Evolutionary conservation across 2,797 vertebrate genomes (phyloP), one percentile per base, ranked within the genome.

Genomic region (Gymnothorax reevesii): DNA sequence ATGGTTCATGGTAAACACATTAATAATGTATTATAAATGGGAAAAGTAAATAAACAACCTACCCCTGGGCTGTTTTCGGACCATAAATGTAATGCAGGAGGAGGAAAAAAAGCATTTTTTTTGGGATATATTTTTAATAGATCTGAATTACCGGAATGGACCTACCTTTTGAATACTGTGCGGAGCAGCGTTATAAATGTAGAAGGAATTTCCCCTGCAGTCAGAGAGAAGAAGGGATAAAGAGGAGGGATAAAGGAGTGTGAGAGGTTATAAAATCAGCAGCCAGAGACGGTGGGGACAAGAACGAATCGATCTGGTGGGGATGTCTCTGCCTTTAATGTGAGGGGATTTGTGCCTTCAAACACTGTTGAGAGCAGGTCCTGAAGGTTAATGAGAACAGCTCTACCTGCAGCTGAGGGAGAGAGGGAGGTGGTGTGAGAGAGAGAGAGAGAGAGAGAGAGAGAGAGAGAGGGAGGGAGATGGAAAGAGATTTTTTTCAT

Each of bases 301-400:
- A 4, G 75, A 54, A 13, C 20, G 42, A 54, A 20, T 20, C 49
- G 15, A 20, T 79, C 75, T 79, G 66, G 27, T n/a, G 66, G 66
- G 66, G 12, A 10, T 54, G 20, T 79, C 54, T n/a, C 49, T 7
- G n/a, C 17, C 17, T 79, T 79, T 22, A 54, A 42, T 42, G 27
- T 22, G 66, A 25, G 66, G 12, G 4, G 22, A 20, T 79, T 79
- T n/a, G 17, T 7, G n/a, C 17, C 17, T 79, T 79, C 9, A 54
- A 79, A 27, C 75, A 49, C 49, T 6, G 49, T 54, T 15, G 17
- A 27, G 49, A 79, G 7, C 20, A 7, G 75, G 75, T 79, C 49
- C 75, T 52, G 42, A 52, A 79, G 75, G 75, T 79, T 79, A 79
- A 79, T 79, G 75, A 79, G 75, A 79, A 79, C 75, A 79, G 4